phyloP scores from a whole-genome alignment of 2,113 vertebrate species.

The Noctilio leporinus region DNA sequence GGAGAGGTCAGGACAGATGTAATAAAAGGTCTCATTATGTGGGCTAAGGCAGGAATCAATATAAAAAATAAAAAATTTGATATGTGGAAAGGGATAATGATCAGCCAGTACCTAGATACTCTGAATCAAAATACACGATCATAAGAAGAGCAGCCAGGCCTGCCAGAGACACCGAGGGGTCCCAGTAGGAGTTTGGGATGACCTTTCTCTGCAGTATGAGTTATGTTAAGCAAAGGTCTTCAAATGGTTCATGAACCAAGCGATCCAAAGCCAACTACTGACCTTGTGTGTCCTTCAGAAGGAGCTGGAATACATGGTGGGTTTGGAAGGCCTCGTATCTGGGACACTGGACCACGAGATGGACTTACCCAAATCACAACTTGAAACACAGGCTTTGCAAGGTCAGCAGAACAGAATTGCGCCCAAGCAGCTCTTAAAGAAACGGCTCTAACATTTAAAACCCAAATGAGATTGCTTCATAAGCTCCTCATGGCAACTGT shows the following conservation, averaged over 20 bases:
- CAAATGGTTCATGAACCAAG: constrained; percentile 1
- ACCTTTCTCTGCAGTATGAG: background rate
- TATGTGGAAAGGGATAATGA: constrained; percentile 9
- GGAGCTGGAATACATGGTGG: background rate
- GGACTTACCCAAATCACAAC: background rate
- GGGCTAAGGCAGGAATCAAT: background rate
- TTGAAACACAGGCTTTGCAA: background rate
- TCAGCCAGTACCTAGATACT: background rate
- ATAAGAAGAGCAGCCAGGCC: background rate
- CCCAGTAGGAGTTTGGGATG: background rate
- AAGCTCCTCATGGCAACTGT: background rate
- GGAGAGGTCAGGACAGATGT: background rate
- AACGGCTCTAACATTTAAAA: background rate
- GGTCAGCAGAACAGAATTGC: background rate
- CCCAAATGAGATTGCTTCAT: background rate
- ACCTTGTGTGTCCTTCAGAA: background rate
- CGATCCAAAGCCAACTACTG: constrained; percentile 22
- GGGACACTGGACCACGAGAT: background rate
- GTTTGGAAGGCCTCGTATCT: background rate
- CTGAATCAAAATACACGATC: background rate
- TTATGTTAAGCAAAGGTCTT: constrained; percentile 18
- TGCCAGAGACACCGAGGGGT: background rate
- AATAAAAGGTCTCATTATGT: background rate
- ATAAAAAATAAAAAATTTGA: background rate
- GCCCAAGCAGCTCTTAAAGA: background rate